Conservation (phyloP, 2,888 invertebrate species). For the Cephonodes hylas region DNA sequence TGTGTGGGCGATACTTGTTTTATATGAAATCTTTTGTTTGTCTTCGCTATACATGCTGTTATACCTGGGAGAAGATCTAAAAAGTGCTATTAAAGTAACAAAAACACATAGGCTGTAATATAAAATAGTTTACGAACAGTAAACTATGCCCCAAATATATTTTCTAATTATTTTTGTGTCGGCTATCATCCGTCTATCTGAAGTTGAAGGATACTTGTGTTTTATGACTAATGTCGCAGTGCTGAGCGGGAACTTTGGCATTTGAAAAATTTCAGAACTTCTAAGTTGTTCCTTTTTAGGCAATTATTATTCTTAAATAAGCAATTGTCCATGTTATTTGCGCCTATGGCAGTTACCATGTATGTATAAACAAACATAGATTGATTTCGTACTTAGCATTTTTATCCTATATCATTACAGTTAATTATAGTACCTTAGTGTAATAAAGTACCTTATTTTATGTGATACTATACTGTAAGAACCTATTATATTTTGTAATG, state of each 20-base stretch:
- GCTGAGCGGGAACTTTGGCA: slow-evolving; percentile 27
- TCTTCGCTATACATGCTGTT: slow-evolving; percentile 26
- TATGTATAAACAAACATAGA: too few relatives aligned
- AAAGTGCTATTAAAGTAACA: background rate
- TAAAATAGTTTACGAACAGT: background rate
- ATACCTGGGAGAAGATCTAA: slow-evolving; percentile 14
- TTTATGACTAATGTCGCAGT: slow-evolving; percentile 16
- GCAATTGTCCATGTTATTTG: too few relatives aligned
- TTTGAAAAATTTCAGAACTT: slow-evolving; percentile 14
- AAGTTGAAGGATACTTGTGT: slow-evolving; percentile 32
- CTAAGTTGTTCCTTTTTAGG: background rate
- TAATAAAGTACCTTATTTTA: too few relatives aligned
- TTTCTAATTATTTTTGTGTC: background rate
- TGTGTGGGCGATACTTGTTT: slow-evolving; percentile 74
- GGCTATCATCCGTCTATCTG: slow-evolving; percentile 12
- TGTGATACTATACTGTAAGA: too few relatives aligned
- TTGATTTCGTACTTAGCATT: too few relatives aligned
- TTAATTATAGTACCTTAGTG: too few relatives aligned
- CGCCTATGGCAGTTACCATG: too few relatives aligned
- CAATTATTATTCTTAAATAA: background rate
- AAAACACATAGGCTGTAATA: background rate
- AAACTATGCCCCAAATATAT: background rate
- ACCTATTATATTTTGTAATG: too few relatives aligned
- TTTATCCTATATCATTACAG: too few relatives aligned
- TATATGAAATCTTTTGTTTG: slow-evolving; percentile 68